Percentiles rank a stretch among this genome's conserved stretches.
Evolutionary conservation across 1,140 invertebrate species (phyloP).

Genomic region (Epicauta chinensis): DNA sequence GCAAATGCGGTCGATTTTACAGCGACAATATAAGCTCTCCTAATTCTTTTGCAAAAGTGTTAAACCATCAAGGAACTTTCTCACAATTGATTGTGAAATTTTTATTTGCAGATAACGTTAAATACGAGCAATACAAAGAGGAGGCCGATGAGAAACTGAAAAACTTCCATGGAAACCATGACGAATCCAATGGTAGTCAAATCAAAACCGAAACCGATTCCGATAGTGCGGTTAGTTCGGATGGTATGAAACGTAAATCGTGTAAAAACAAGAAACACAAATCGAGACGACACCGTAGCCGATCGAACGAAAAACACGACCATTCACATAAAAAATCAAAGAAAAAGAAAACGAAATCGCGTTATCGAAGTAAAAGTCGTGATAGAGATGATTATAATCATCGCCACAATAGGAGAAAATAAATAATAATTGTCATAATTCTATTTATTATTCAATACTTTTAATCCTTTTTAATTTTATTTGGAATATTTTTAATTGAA

Average conservation of each 20-base stretch:
- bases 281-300: background rate
- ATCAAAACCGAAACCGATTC: background rate
- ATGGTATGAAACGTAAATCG: background rate
- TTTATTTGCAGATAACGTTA: slow-evolving; percentile 54
- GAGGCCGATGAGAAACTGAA: slow-evolving; percentile 41
- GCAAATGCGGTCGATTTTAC: too few species aligned
- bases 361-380: slow-evolving; percentile 4
- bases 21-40: too few species aligned
- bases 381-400: slow-evolving; percentile 1
- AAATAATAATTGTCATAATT: background rate
- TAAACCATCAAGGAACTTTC: background rate
- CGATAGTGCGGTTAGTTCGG: background rate
- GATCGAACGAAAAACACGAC: background rate
- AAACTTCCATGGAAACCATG: background rate
- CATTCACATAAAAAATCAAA: slow-evolving; percentile 1
- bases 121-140: slow-evolving; percentile 61
- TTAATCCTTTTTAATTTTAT: too few species aligned
- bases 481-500: too few species aligned
- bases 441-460: background rate
- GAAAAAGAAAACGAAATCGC: slow-evolving; percentile 16
- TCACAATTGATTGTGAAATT: slow-evolving; percentile 27
- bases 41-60: too few species aligned
- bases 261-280: background rate
- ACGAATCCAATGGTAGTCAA: background rate
- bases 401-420: slow-evolving; percentile 11